These are phyloP conservation scores for Athene cunicularia DNA, from an alignment of 2,113 vertebrate species.

Conservation along the genomic window DNA sequence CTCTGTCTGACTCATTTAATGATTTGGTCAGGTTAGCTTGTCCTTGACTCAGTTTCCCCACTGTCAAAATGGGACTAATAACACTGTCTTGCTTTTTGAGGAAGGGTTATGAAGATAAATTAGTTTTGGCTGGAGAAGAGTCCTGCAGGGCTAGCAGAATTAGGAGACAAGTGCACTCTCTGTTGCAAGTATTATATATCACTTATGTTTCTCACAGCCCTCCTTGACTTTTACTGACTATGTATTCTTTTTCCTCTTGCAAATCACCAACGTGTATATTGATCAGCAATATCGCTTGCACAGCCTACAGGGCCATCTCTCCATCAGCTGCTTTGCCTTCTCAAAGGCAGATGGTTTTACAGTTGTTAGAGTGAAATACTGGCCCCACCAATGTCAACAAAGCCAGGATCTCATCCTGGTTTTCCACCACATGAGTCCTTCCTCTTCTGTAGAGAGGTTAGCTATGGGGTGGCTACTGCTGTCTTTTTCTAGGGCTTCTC, in stretches of 20 bases:
- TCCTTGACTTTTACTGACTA: slow-evolving; percentile 38
- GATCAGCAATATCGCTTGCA: slow-evolving; percentile 1
- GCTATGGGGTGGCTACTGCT: background rate
- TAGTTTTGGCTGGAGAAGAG: slow-evolving; percentile 46
- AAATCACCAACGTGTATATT: background rate
- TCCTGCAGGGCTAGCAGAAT: slow-evolving; percentile 62
- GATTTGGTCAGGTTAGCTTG: slow-evolving; percentile 59
- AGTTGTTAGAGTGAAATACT: background rate
- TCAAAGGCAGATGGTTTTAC: background rate
- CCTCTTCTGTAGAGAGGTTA: background rate
- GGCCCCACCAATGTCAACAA: background rate
- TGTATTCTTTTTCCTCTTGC: slow-evolving; percentile 18
- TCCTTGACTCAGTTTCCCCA: slow-evolving; percentile 70
- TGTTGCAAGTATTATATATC: slow-evolving; percentile 55
- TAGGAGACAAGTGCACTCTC: background rate
- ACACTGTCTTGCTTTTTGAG: slow-evolving; percentile 45
- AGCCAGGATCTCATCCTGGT: background rate
- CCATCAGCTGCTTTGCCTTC: background rate
- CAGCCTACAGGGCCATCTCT: background rate
- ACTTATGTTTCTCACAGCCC: slow-evolving; percentile 15
- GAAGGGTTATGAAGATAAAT: slow-evolving; percentile 62
- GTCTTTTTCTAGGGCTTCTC: background rate
- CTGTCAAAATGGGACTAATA: slow-evolving; percentile 54
- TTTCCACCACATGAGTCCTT: background rate
- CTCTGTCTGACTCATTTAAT: slow-evolving; percentile 55